phyloP scores from a whole-genome alignment of 2,797 vertebrate species.

The Tragelaphus oryx region DNA sequence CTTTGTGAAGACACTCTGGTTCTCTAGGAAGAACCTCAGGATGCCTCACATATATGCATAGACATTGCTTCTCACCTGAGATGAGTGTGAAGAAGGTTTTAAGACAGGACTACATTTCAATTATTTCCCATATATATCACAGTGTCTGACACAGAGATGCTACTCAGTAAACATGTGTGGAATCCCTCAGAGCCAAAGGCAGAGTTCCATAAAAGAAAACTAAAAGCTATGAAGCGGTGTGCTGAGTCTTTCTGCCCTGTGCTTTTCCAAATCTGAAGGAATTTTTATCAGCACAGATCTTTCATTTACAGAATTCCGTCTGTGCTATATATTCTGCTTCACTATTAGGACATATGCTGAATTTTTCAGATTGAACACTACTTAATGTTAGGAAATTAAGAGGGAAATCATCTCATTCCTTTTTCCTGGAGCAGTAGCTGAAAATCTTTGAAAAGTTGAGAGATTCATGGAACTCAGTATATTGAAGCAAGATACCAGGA shows the following conservation, averaged over 20 bases:
- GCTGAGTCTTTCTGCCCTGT: not conserved
- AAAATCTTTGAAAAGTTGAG: not conserved
- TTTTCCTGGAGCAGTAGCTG: not conserved
- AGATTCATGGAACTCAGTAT: not conserved
- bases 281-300: not conserved
- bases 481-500: not conserved
- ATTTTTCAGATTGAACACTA: not conserved
- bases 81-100: not conserved
- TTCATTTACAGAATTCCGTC: not conserved
- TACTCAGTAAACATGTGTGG: not conserved
- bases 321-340: not conserved
- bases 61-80: not conserved
- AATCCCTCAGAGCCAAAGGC: not conserved
- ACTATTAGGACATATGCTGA: not conserved
- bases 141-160: not conserved
- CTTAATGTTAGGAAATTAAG: not conserved
- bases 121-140: not conserved
- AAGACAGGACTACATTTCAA: not conserved
- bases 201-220: not conserved
- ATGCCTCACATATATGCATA: rapidly evolving
- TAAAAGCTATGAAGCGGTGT: not conserved
- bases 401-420: not conserved
- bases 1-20: not conserved
- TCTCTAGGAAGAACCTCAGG: not conserved
- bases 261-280: not conserved